These are phyloP conservation scores for Drosophila asahinai DNA, from an alignment of 1,140 invertebrate species.

Conservation along the genomic window DNA sequence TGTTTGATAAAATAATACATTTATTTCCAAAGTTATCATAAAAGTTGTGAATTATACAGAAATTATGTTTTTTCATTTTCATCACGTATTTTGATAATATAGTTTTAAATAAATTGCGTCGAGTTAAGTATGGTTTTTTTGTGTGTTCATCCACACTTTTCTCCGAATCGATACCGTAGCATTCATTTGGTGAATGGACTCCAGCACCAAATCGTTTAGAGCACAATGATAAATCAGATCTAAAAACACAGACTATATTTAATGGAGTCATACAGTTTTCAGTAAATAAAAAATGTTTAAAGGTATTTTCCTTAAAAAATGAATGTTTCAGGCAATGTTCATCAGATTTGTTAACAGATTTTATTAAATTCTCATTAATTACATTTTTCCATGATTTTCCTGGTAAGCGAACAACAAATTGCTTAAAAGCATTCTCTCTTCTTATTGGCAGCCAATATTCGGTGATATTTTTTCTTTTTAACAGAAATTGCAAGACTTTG, in stretches of 20 bases:
- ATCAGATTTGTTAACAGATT: constrained; percentile 31
- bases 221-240: constrained; percentile 59
- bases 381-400: constrained; percentile 68
- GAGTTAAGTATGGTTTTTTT: constrained; percentile 37
- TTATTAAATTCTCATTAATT: constrained; percentile 22
- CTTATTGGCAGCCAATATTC: constrained; percentile 73
- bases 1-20: constrained; percentile 42
- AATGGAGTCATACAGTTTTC: constrained; percentile 37
- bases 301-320: neutral
- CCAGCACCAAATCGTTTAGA: constrained; percentile 58
- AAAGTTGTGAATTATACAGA: constrained; percentile 35
- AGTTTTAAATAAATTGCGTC: constrained; percentile 28
- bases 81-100: constrained; percentile 13
- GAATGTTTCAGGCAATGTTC: constrained; percentile 51
- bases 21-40: constrained; percentile 2
- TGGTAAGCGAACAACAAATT: constrained; percentile 64
- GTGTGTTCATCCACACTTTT: neutral
- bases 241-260: constrained; percentile 69
- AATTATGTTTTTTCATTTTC: constrained; percentile 6
- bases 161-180: constrained; percentile 50
- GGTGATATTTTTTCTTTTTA: constrained; percentile 36
- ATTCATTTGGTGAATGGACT: constrained; percentile 57
- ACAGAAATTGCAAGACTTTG: constrained; percentile 15
- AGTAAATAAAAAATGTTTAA: constrained; percentile 2
- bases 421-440: constrained; percentile 45